Percentiles rank a stretch among this genome's conserved stretches.
These are phyloP conservation scores for Dasyurus viverrinus DNA, from an alignment of 2,113 vertebrate genomes.

Conservation along the genomic window DNA sequence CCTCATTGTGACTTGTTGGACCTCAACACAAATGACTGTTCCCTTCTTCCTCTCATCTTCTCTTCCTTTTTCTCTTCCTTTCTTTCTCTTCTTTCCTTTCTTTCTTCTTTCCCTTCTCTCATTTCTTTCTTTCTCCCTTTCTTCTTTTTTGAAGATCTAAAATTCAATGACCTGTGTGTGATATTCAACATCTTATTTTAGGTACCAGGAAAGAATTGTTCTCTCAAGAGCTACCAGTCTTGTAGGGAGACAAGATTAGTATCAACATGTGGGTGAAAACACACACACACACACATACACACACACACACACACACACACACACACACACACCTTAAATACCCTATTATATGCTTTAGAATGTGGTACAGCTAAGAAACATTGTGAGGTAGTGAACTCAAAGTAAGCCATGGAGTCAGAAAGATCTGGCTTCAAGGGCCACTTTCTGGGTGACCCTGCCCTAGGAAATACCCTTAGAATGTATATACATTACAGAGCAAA, in stretches of 20 bases:
- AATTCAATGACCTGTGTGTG: not conserved
- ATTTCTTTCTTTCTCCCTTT: not conserved
- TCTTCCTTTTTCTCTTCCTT: too few species aligned
- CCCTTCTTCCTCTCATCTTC: not conserved
- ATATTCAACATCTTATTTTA: not conserved
- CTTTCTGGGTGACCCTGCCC: not conserved
- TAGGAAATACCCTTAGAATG: not conserved
- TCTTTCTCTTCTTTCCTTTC: too few species aligned
- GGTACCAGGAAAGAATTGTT: not conserved
- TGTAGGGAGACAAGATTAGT: not conserved
- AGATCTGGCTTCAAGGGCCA: not conserved
- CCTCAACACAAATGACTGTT: not conserved
- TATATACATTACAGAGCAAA: not conserved
- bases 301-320: not conserved
- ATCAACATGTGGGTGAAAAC: not conserved
- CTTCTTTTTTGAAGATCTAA: not conserved
- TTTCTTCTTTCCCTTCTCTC: too few species aligned
- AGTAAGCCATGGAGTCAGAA: not conserved
- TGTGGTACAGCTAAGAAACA: not conserved
- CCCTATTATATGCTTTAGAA: not conserved
- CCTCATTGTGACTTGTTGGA: too few species aligned
- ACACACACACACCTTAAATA: not conserved
- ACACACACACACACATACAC: not conserved
- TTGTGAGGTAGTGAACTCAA: not conserved
- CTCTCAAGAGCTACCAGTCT: not conserved